Evolutionary conservation across 2,797 vertebrate genomes (phyloP).

Genomic region (Acanthopagrus latus): DNA sequence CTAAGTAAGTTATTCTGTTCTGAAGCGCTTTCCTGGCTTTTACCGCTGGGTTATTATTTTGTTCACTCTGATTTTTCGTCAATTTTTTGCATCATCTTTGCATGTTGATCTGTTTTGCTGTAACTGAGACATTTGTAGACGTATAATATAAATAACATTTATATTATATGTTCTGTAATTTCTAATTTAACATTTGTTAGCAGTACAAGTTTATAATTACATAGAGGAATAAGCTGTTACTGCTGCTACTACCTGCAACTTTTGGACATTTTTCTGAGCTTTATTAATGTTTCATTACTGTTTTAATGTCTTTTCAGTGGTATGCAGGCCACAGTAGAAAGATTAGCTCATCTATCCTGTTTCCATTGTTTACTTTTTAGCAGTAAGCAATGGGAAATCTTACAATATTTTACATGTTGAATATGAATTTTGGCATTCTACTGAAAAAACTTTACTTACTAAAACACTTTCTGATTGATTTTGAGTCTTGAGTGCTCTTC

Average conservation of each 20-base stretch:
- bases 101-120: slow-evolving; percentile 21
- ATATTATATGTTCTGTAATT: not conserved
- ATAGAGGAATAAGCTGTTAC: not conserved
- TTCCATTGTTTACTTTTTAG: not conserved
- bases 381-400: not conserved
- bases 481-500: slow-evolving; percentile 17
- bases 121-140: not conserved
- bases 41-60: not conserved
- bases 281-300: not conserved
- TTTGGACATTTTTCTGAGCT: not conserved
- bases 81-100: slow-evolving; percentile 5
- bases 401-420: not conserved
- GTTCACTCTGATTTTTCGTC: not conserved
- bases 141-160: not conserved
- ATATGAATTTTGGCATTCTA: not conserved
- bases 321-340: not conserved
- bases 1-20: not conserved
- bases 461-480: not conserved
- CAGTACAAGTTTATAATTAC: not conserved
- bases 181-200: not conserved
- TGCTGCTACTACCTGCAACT: not conserved
- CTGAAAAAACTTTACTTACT: not conserved
- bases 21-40: not conserved
- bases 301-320: not conserved
- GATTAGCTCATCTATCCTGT: not conserved